These are phyloP conservation scores for Manis crassicaudata DNA, from an alignment of 2,797 vertebrate genomes.

Conservation along the genomic window DNA sequence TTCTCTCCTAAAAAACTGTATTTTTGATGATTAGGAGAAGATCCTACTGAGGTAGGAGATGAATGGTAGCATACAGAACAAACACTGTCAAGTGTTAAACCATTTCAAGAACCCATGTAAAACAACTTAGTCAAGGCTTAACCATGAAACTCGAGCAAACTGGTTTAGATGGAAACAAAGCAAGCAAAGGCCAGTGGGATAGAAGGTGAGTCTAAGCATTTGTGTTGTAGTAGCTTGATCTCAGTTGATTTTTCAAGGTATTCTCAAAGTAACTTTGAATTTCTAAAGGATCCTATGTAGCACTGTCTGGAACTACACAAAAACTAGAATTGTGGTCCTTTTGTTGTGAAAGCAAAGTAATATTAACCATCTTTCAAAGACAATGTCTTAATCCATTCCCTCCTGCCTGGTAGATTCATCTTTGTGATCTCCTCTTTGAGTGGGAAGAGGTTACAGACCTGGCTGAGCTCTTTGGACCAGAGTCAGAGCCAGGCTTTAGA, in stretches of 20 bases:
- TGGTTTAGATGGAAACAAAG: neutral
- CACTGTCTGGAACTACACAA: slow-evolving; percentile 3
- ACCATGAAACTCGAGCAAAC: neutral
- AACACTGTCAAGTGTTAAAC: neutral
- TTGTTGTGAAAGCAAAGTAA: neutral
- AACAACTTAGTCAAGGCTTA: neutral
- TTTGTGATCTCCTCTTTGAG: neutral
- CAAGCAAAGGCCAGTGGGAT: neutral
- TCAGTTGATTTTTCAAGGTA: neutral
- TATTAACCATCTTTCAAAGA: neutral
- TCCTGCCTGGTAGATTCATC: neutral
- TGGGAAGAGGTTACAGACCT: neutral
- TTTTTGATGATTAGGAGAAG: neutral
- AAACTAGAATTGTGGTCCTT: slow-evolving; percentile 38
- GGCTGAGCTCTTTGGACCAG: neutral
- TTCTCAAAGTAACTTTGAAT: slow-evolving; percentile 36
- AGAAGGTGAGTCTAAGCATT: neutral
- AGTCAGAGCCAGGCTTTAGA: neutral
- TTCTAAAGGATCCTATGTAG: neutral
- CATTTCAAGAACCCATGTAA: neutral
- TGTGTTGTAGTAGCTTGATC: neutral
- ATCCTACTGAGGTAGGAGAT: neutral
- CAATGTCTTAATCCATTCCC: neutral
- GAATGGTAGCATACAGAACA: neutral
- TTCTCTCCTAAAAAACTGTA: neutral